These are phyloP conservation scores for Lacanobia oleracea DNA, from an alignment of 2,888 invertebrate species.

Conservation along the genomic window DNA sequence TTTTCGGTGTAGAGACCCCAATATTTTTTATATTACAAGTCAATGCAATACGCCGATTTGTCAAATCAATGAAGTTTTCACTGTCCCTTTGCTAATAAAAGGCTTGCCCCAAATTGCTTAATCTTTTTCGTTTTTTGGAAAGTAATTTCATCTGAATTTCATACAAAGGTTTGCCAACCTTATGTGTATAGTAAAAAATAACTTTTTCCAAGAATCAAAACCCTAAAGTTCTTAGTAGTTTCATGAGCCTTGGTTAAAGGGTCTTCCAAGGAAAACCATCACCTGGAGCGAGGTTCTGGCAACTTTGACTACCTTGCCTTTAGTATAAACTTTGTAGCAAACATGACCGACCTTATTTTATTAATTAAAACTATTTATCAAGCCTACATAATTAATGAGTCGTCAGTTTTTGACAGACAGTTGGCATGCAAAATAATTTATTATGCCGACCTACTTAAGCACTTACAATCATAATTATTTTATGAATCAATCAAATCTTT, in stretches of 20 bases:
- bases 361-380: constrained; percentile 6
- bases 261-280: neutral
- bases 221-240: neutral
- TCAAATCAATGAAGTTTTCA: too few relatives aligned
- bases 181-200: too few relatives aligned
- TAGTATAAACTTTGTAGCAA: neutral
- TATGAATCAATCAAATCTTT: constrained; percentile 20
- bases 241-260: neutral
- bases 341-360: neutral
- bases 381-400: constrained; percentile 27
- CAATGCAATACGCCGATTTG: too few relatives aligned
- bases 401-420: constrained; percentile 10
- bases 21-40: too few relatives aligned
- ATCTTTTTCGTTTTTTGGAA: neutral
- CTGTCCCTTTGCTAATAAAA: neutral
- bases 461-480: constrained; percentile 18
- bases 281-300: neutral
- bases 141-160: neutral
- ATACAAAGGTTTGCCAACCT: neutral
- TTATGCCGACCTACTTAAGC: constrained; percentile 10
- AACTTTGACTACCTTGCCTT: neutral
- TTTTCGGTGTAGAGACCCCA: too few relatives aligned
- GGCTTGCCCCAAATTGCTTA: neutral
- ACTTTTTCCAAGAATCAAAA: neutral
- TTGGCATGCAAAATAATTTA: constrained; percentile 24